Percentiles rank a stretch among this genome's conserved stretches.
These are phyloP conservation scores for Tetramorium alpestre DNA, from an alignment of 1,140 invertebrate species.

Conservation along the genomic window DNA sequence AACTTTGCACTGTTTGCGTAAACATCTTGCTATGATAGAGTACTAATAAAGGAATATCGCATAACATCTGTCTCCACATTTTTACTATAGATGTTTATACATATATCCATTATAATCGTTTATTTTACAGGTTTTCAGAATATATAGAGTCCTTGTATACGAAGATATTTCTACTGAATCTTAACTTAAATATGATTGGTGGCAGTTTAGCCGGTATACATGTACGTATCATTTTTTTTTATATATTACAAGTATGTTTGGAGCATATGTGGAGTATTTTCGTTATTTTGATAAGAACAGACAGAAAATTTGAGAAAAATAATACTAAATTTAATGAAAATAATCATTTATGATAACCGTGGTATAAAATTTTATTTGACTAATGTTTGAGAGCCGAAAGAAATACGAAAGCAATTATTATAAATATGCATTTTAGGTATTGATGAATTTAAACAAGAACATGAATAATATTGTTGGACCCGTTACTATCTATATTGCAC, in stretches of 20 bases:
- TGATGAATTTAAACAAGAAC: slow-evolving; percentile 1
- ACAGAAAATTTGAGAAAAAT: background rate
- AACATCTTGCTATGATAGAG: slow-evolving; percentile 2
- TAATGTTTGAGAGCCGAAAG: background rate
- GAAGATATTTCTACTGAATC: background rate
- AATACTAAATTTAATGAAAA: background rate
- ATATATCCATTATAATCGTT: background rate
- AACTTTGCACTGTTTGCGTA: slow-evolving; percentile 13
- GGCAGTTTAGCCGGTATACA: slow-evolving; percentile 21
- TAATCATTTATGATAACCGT: background rate
- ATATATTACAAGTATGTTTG: background rate
- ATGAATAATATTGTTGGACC: background rate
- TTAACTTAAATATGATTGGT: background rate
- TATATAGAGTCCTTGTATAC: slow-evolving; percentile 8
- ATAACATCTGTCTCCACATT: background rate
- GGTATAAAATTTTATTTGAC: background rate
- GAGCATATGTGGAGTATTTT: background rate
- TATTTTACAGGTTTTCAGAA: slow-evolving; percentile 24
- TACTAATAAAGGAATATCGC: background rate
- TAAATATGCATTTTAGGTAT: background rate
- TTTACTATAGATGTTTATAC: background rate
- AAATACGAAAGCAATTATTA: background rate
- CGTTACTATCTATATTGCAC: background rate
- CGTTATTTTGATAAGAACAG: background rate
- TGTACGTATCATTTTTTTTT: slow-evolving; percentile 4